Evolutionary conservation across 2,797 vertebrate genomes (phyloP), one percentile per base, ranked within the genome.

Genomic region (Hoplostethus mediterraneus): DNA sequence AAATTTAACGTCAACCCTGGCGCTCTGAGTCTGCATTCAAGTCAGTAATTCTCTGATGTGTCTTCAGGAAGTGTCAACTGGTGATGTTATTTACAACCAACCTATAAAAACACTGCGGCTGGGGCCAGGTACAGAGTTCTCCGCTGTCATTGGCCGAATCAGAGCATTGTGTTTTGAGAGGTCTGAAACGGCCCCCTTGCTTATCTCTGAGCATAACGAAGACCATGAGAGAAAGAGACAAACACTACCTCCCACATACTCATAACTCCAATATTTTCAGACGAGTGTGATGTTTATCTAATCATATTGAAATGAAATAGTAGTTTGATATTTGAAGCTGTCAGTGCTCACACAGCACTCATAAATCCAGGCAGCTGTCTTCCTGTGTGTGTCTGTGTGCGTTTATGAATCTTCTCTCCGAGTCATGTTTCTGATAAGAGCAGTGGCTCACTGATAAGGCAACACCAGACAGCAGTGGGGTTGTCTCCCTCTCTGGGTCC

Each of bases 301-400:
- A 74, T 72, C 58, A 78, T 71, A 77, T 63, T 60, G 73, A 81
- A 84, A 84, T 86, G 21, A 75, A 79, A 80, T 75, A 72, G 70
- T 66, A 65, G 67, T 75, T 84, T 71, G 64, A 83, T 80, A 83
- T 85, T 71, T 78, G 58, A 66, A 78, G 64, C 65, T 75, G 77
- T 64, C 73, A 47, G 2, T 59, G 56, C 67, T 67, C 16, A 61
- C 16, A 71, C 52, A 62, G 51, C 52, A 25, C 68, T 67, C 71
- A 71, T 82, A 78, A 80, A 86, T 83, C 52, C 44, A 51, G 44
- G 69, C 61, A 75, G 73, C 62, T 74, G 60, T 65, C 49, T 66
- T 51, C 58, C 57, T 31, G 52, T 16, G 45, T 64, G 51, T 73
- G 69, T 73, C 30, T 5, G 45, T 61, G 21, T 44, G 67, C 61